Percentiles rank a stretch among this genome's conserved stretches.
Evolutionary conservation across 2,888 invertebrate genomes (phyloP).

Genomic region (Cecidostiba fungosa): DNA sequence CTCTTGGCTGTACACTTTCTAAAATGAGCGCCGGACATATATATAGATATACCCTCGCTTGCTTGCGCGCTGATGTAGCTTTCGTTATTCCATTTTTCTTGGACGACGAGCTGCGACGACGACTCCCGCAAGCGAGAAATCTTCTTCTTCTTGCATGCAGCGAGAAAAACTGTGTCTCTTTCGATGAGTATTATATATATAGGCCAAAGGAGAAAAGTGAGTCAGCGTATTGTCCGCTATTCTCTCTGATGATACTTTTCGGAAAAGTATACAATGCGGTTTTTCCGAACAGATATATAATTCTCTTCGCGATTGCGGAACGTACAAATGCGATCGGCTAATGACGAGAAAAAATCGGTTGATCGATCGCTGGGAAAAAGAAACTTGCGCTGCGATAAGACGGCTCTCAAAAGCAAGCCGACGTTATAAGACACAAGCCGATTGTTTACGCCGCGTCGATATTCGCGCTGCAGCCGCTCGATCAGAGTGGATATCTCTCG

Average conservation of each 20-base stretch:
- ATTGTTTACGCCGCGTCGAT: conserved; percentile 32
- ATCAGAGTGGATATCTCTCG: conserved; percentile 6
- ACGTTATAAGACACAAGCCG: neutral
- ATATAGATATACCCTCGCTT: too few relatives aligned
- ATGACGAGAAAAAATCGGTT: neutral
- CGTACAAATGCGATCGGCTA: neutral
- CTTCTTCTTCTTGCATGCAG: conserved; percentile 7
- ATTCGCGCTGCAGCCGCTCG: neutral
- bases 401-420: neutral
- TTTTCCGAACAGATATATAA: neutral
- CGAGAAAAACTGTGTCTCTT: neutral
- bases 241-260: neutral
- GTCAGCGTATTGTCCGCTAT: conserved; percentile 4
- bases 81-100: conserved; percentile 41
- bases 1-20: conserved; percentile 36
- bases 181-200: too few relatives aligned
- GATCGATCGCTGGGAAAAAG: neutral
- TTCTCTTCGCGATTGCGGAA: too few relatives aligned
- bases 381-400: neutral
- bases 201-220: conserved; percentile 7
- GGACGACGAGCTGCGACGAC: neutral
- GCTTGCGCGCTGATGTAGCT: too few relatives aligned
- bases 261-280: neutral
- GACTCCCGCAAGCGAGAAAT: conserved; percentile 25
- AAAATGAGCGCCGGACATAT: conserved; percentile 22